Evolutionary conservation across 2,888 invertebrate genomes (phyloP).

Genomic region (Caenorhabditis sp.): DNA sequence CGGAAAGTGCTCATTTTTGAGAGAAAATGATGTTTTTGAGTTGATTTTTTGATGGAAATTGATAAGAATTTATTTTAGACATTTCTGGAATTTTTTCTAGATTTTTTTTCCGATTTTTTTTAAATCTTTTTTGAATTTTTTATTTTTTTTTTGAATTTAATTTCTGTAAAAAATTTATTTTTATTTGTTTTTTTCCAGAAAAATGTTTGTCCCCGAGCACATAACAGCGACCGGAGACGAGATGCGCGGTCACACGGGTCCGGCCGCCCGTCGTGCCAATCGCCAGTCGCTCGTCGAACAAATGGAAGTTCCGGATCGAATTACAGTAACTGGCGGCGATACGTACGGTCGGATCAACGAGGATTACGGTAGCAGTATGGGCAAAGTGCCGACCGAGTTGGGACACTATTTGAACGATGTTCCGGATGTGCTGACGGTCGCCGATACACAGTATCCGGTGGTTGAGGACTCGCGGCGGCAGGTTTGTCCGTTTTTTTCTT

Average conservation of each 20-base stretch:
- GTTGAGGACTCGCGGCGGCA: slow-evolving; percentile 34
- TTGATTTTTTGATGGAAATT: too few relatives aligned
- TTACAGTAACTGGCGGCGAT: slow-evolving; percentile 57
- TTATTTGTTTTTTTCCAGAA: not conserved
- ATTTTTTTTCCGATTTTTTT: too few relatives aligned
- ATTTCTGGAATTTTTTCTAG: too few relatives aligned
- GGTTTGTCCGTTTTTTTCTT: too few relatives aligned
- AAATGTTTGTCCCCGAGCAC: slow-evolving; percentile 63
- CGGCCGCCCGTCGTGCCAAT: slow-evolving; percentile 12
- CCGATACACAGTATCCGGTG: slow-evolving; percentile 58
- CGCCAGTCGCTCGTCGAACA: slow-evolving; percentile 61
- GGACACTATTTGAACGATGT: slow-evolving; percentile 47
- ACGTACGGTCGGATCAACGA: slow-evolving; percentile 53
- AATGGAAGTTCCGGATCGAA: slow-evolving; percentile 64
- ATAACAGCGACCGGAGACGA: slow-evolving; percentile 62
- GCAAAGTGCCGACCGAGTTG: slow-evolving; percentile 40
- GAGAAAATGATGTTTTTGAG: too few relatives aligned
- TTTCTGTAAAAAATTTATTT: not conserved
- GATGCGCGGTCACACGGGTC: slow-evolving; percentile 30
- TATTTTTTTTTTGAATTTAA: too few relatives aligned
- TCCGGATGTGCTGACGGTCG: slow-evolving; percentile 52
- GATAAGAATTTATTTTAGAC: too few relatives aligned
- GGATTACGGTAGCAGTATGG: slow-evolving; percentile 40
- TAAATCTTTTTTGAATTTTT: too few relatives aligned
- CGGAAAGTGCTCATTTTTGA: too few relatives aligned